Percentiles rank a stretch among this genome's conserved stretches.
Conservation (phyloP, 2,888 invertebrate species). For the Pardosa pseudoannulata region DNA sequence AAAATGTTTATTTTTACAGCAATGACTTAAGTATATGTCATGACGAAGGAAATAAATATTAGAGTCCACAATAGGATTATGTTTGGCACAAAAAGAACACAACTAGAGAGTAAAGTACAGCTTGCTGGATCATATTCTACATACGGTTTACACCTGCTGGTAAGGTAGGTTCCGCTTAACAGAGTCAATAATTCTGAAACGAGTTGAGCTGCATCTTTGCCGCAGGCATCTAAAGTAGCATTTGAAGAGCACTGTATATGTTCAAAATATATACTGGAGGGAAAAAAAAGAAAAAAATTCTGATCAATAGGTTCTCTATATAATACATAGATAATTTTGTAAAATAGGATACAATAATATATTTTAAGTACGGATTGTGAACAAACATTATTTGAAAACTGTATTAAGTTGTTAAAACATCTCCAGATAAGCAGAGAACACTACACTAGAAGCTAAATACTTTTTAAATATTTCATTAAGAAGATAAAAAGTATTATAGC, state of each 20-base stretch:
- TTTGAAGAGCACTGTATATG: slow-evolving; percentile 45
- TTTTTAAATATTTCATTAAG: too few relatives aligned
- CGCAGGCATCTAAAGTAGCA: slow-evolving; percentile 20
- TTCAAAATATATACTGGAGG: slow-evolving; percentile 50
- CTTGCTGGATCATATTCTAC: neutral
- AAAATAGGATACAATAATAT: too few relatives aligned
- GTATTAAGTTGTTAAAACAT: too few relatives aligned
- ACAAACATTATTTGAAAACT: too few relatives aligned
- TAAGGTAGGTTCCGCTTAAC: slow-evolving; percentile 40
- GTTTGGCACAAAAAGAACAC: neutral
- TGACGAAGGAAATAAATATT: neutral
- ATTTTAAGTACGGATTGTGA: too few relatives aligned
- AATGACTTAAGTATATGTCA: too few relatives aligned
- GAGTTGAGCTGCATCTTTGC: slow-evolving; percentile 27
- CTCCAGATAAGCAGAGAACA: too few relatives aligned
- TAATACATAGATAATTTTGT: too few relatives aligned
- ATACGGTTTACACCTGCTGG: slow-evolving; percentile 32
- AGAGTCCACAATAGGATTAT: neutral
- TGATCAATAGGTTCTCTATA: too few relatives aligned
- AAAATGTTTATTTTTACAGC: too few relatives aligned
- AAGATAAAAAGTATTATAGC: too few relatives aligned
- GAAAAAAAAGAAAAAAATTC: neutral
- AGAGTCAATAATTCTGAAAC: slow-evolving; percentile 27
- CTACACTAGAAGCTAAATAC: too few relatives aligned
- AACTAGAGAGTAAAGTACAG: slow-evolving; percentile 21